Evolutionary conservation across 1,140 invertebrate genomes (phyloP), one percentile per base, ranked within the genome.

Genomic region (Teleopsis dalmanni): DNA sequence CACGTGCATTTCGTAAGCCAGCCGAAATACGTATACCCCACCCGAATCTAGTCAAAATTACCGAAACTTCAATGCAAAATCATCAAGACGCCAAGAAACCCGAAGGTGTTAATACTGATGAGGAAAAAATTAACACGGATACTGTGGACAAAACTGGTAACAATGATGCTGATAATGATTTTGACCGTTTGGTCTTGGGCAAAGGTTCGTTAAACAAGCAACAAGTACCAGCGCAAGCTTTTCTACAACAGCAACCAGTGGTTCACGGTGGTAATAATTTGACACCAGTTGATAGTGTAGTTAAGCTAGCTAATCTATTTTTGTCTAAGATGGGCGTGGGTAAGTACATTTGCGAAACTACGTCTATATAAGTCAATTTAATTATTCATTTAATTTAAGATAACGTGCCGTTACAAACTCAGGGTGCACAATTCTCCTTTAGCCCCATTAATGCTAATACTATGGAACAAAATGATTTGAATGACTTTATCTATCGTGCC

Each of bases 231-330:
- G 40, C 2, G 25, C 40, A 29, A 27, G 16, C 29, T 27, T 7
- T 29, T 2, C 21, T 42, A 3, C 40, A 23, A 3, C 9, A 2
- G 3, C 25, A 42, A 16, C 25, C 40, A 35, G 19, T 35, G 16
- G 19, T 5, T 29, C 19, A 13, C 19, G 25, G 14, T 29, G 8
- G n/a, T 16, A 42, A 27, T 19, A 23, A 23, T 4, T 29, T 36
- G 16, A 2, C 38, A 11, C 18, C 38, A 16, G 3, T 45, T 3
- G 43, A 45, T 33, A n/a, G 31, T 14, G 11, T 45, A 8, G 14
- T 50, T 10, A 44, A 45, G 18, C 40, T 45, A 22, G 48, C 41
- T 5, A 50, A 50, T 31, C 31, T 50, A 35, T 31, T 44, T 34
- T 26, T 37, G 18, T 50, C 36, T 23, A 45, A 50, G n/a, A 13